Conservation (phyloP, 2,888 invertebrate genomes). For the Leucophenga maculata region DNA sequence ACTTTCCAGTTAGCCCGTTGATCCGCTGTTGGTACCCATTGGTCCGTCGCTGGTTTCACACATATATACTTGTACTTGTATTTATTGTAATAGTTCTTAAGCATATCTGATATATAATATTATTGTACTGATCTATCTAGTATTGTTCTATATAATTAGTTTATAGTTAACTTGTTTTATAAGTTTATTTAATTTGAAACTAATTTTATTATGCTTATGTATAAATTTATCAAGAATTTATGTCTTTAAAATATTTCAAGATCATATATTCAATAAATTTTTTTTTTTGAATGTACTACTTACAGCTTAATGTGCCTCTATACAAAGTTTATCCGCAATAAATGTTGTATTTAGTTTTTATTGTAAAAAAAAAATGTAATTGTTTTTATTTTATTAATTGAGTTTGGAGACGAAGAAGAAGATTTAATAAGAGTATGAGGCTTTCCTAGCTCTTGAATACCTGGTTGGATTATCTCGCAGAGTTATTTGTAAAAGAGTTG, state of each 20-base stretch:
- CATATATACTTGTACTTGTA: too few relatives aligned
- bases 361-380: not conserved
- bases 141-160: slow-evolving; percentile 36
- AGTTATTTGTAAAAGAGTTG: too few relatives aligned
- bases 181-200: slow-evolving; percentile 25
- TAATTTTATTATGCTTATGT: slow-evolving; percentile 15
- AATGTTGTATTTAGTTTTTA: slow-evolving; percentile 20
- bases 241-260: slow-evolving; percentile 37
- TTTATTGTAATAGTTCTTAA: too few relatives aligned
- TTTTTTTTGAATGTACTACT: not conserved
- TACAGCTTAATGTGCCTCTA: not conserved
- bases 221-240: not conserved
- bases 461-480: too few relatives aligned
- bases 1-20: too few relatives aligned
- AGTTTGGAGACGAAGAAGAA: too few relatives aligned
- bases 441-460: too few relatives aligned
- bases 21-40: too few relatives aligned
- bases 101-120: slow-evolving; percentile 32
- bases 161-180: not conserved
- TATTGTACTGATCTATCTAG: slow-evolving; percentile 56
- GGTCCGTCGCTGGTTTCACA: too few relatives aligned
- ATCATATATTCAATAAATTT: slow-evolving; percentile 28
- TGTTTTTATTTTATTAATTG: not conserved
- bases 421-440: too few relatives aligned
- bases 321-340: slow-evolving; percentile 1